A percentile compares a stretch with the other conserved stretches of the same genome.
Conservation (phyloP, 30 jellyfish, hydroid and myxozoan genomes). For the Sanderia malayensis region DNA sequence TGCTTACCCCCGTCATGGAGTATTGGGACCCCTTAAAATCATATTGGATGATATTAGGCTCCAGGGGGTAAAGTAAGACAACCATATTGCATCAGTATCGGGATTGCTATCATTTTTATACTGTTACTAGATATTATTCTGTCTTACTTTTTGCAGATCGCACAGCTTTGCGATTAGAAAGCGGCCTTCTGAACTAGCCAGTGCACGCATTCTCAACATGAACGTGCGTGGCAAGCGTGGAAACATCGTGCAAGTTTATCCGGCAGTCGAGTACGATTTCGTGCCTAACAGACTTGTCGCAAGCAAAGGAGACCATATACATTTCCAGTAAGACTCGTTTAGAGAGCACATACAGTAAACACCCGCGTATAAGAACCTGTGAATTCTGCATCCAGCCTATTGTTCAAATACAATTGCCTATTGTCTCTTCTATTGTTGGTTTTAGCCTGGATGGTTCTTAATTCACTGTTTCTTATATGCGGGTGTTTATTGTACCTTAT, state of each 20-base stretch:
- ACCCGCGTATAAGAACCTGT: too few relatives aligned
- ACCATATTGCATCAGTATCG: too few relatives aligned
- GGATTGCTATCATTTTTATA: not conserved
- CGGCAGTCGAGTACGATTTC: conserved; percentile 97
- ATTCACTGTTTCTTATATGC: too few relatives aligned
- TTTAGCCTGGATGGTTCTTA: too few relatives aligned
- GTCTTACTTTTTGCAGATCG: conserved; percentile 47
- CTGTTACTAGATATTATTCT: not conserved
- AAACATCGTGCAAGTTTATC: conserved; percentile 94
- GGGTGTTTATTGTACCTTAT: too few relatives aligned
- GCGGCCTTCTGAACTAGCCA: conserved; percentile 56
- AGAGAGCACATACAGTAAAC: too few relatives aligned
- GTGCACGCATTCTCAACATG: conserved; percentile 61
- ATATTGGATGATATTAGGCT: too few relatives aligned
- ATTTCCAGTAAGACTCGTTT: conserved; percentile 96
- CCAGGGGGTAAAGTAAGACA: too few relatives aligned
- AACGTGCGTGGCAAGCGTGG: conserved; percentile 99
- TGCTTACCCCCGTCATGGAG: not conserved
- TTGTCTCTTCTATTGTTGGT: too few relatives aligned
- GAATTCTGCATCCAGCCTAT: too few relatives aligned
- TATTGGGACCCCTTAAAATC: too few relatives aligned
- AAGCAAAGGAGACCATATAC: conserved; percentile 68
- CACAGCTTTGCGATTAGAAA: conserved; percentile 77
- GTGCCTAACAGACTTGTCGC: conserved; percentile 73
- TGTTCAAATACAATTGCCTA: too few relatives aligned